Conservation (phyloP, 2,113 vertebrate species). For the Echinops telfairi region DNA sequence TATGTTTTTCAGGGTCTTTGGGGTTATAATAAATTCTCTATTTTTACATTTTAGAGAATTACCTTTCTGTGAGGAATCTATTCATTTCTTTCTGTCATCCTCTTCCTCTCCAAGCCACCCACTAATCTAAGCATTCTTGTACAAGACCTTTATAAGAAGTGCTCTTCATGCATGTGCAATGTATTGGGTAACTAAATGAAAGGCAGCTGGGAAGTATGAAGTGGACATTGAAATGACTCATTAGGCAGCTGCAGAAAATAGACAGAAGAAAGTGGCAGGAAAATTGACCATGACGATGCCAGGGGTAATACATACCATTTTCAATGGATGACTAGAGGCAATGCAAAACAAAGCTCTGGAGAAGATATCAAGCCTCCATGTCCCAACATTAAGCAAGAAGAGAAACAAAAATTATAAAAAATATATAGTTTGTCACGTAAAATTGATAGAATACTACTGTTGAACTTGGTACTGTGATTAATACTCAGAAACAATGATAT, state of each 20-base stretch:
- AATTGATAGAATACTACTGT: too few relatives aligned
- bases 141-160: background rate
- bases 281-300: background rate
- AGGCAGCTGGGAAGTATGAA: constrained; percentile 35
- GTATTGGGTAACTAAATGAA: constrained; percentile 37
- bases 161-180: constrained; percentile 16
- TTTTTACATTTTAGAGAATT: background rate
- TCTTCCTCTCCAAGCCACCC: constrained; percentile 43
- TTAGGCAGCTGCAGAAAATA: constrained; percentile 27
- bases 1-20: background rate
- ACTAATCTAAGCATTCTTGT: constrained; percentile 60
- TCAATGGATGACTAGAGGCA: background rate
- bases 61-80: constrained; percentile 32
- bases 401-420: constrained; percentile 1
- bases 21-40: constrained; percentile 50
- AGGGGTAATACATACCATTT: background rate
- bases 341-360: background rate
- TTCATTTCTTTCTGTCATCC: constrained; percentile 47
- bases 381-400: background rate
- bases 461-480: too few relatives aligned
- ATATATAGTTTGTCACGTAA: too few relatives aligned
- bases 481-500: background rate
- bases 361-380: background rate
- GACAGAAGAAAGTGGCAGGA: background rate
- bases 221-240: background rate